Conservation (phyloP, 2,888 invertebrate species). For the Patella pellucida region DNA sequence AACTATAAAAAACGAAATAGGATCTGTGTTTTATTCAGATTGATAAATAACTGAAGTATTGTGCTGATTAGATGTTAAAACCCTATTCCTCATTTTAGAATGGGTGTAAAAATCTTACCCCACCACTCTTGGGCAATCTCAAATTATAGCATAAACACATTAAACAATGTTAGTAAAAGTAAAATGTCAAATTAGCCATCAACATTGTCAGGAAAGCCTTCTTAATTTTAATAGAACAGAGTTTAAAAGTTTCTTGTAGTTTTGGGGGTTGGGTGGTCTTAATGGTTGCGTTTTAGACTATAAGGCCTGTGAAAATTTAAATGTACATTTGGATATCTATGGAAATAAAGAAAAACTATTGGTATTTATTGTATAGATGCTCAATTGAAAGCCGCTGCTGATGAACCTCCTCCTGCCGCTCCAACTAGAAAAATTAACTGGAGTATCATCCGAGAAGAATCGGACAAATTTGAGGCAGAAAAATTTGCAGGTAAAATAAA, state of each 20-base stretch:
- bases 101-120: too few species aligned
- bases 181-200: neutral
- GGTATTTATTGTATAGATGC: too few species aligned
- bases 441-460: constrained; percentile 62
- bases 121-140: too few species aligned
- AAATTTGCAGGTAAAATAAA: constrained; percentile 75
- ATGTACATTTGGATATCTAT: neutral
- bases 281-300: neutral
- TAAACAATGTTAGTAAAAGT: too few species aligned
- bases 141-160: too few species aligned
- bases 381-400: too few species aligned
- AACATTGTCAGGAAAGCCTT: neutral
- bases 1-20: too few species aligned
- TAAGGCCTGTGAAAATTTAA: neutral
- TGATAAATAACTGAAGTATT: too few species aligned
- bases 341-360: neutral
- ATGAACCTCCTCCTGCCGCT: neutral
- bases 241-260: neutral
- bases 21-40: too few species aligned
- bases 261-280: neutral
- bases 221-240: neutral
- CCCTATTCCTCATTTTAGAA: too few species aligned
- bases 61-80: too few species aligned
- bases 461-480: constrained; percentile 72
- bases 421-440: constrained; percentile 61